Evolutionary conservation across 2,888 invertebrate species (phyloP), one percentile per base, ranked within the genome.

Genomic region (Oxycera nigricornis): DNA sequence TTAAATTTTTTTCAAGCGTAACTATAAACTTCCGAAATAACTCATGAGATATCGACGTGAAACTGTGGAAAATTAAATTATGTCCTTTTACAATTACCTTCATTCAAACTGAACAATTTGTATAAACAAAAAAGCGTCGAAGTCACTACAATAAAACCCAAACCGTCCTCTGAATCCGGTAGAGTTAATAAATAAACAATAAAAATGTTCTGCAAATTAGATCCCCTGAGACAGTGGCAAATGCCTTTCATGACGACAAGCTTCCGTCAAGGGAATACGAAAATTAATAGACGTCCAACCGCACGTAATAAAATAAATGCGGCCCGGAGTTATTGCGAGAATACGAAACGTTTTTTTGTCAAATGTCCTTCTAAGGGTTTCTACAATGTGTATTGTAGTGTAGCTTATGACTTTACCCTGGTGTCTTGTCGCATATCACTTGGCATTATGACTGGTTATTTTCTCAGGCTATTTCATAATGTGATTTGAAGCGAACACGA

Each of bases 231-330:
- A 55, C 70, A 30, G 22, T n/a, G 46, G 31, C 31, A 31, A 30
- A 52, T 31, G 9, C n/a, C 70, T 2, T 31, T 31, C 22, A 46
- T 28, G 20, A 52, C n/a, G 52, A 22, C 55, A 55, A 30, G 26
- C 22, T 50, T 22, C 30, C 22, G n/a, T 55, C 70, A 52, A 22
- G 70, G 70, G 70, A 70, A 52, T 52, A 52, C 35, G 55, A 55
- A 70, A 70, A 70, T 70, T 31, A 55, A 70, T 70, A 70, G 70
- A 70, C 70, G 28, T 70, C 70, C 31, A 55, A 70, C 55, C 35
- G 22, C 52, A 52, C 22, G 17, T 70, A 31, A 70, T 70, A 70
- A 70, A 70, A 70, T 70, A 52, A 70, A 70, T 17, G 31, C n/a
- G 17, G 26, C 11, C 26, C n/a, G 28, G 28, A 24, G 9, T 4